Base-by-base conservation (phyloP, 2,797 vertebrate species). In the Peromyscus aztecus region DNA sequence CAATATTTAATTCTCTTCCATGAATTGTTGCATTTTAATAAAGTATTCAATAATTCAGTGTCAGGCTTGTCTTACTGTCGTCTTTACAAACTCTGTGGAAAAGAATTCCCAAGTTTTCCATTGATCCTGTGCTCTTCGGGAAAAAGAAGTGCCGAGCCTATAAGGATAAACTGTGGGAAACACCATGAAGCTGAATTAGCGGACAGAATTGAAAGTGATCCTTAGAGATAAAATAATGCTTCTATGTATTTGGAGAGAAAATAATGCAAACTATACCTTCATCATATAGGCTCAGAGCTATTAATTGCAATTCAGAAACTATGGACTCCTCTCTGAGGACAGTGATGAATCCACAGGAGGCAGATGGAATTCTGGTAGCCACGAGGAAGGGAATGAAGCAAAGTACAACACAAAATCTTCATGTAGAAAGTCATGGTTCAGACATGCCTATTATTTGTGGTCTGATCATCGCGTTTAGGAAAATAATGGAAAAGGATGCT, bases 21-120 rank as follows among this genome's bases (percentile, higher is more conserved):
- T 34, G 78, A 61, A 89, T 55, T 92, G 27, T 76, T 96, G 75
- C 82, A 95, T 52, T 89, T 86, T 86, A n/a, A 43, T 37, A 49
- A 94, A 67, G 34, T 93, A 37, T 71, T 94, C 49, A 93, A 76
- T 78, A 43, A 73, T 27, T 67, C 65, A 75, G 34, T 43, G 49
- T 65, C 34, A 87, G 57, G 37, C 13, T 90, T 55, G 4, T 88
- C 76, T 94, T 92, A 49, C 14, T 94, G 65, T 63, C 23, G 40
- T 69, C 17, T 94, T 95, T 63, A 75, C 52, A 75, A 75, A 83
- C 13, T 24, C 21, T 84, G 57, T 59, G 73, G 46, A 69, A 94
- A 94, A 83, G 40, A 73, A 92, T 92, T 5, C 3, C 46, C 73
- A 94, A 85, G 12, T 92, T 92, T 90, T 8, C 27, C 86, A 92